Percentiles rank a stretch among this genome's conserved stretches.
phyloP scores from a whole-genome alignment of 2,888 invertebrate genomes.

The Eupithecia subumbrata region DNA sequence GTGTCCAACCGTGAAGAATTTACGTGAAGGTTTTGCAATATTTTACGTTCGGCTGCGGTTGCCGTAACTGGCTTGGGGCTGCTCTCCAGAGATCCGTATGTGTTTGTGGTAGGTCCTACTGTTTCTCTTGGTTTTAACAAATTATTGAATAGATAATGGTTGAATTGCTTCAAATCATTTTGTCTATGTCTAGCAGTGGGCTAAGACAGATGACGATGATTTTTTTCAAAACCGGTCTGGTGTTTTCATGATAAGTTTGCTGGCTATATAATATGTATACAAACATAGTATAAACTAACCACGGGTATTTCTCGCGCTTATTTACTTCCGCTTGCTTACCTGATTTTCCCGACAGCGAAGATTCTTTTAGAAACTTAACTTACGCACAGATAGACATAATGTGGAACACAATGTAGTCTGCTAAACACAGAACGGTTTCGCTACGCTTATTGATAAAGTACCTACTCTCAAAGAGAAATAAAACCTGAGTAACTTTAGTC shows the following conservation, averaged over 20 bases:
- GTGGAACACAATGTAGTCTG: too few species aligned
- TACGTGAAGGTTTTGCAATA: conserved; percentile 5
- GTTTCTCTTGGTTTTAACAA: not conserved
- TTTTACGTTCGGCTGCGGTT: conserved; percentile 8
- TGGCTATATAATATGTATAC: too few species aligned
- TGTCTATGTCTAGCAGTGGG: not conserved
- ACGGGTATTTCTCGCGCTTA: too few species aligned
- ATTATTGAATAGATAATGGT: not conserved
- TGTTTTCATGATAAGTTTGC: too few species aligned
- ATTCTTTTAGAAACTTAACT: too few species aligned
- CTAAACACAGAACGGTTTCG: too few species aligned
- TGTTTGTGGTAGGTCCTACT: not conserved
- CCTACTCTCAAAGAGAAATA: too few species aligned
- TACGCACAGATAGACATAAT: too few species aligned
- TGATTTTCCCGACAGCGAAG: too few species aligned
- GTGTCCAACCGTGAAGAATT: conserved; percentile 10
- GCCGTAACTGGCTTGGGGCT: conserved; percentile 1
- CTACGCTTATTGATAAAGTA: too few species aligned
- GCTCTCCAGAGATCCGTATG: not conserved
- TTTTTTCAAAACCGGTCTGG: not conserved
- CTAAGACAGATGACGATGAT: not conserved
- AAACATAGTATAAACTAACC: too few species aligned
- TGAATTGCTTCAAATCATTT: not conserved
- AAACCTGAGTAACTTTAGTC: not conserved
- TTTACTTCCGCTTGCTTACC: too few species aligned